A percentile compares a stretch with the other conserved stretches of the same genome.
phyloP scores from a whole-genome alignment of 1,140 invertebrate species.

The Cepaea nemoralis region DNA sequence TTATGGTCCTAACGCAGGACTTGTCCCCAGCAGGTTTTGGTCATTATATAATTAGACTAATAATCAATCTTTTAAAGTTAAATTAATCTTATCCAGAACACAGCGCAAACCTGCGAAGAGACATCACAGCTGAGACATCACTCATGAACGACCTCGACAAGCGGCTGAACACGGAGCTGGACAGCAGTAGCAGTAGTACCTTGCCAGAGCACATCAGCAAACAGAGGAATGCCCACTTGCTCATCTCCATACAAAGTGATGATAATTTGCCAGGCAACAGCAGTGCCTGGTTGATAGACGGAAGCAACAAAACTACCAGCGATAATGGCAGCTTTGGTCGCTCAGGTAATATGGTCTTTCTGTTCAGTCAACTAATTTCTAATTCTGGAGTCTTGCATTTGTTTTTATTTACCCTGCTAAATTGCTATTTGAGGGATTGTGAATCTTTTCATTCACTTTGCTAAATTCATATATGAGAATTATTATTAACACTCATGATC shows the following conservation, averaged over 20 bases:
- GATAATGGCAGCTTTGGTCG: conserved; percentile 56
- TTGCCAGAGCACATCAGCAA: conserved; percentile 53
- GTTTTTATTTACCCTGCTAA: too few relatives aligned
- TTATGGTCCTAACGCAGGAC: too few relatives aligned
- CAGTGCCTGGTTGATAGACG: conserved; percentile 51
- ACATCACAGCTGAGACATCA: conserved; percentile 69
- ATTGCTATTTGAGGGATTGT: too few relatives aligned
- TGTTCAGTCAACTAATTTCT: too few relatives aligned
- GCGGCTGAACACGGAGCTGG: conserved; percentile 60
- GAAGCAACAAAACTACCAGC: conserved; percentile 62
- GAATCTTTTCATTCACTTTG: too few relatives aligned
- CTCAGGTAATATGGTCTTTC: conserved; percentile 30
- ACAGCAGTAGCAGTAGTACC: conserved; percentile 53
- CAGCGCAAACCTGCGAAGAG: conserved; percentile 64
- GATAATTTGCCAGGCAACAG: conserved; percentile 59
- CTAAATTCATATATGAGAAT: too few relatives aligned
- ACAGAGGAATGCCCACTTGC: conserved; percentile 61
- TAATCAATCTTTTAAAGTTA: too few relatives aligned
- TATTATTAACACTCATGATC: too few relatives aligned
- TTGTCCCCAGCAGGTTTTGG: too few relatives aligned
- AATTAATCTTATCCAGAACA: conserved; percentile 49
- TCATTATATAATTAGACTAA: too few relatives aligned
- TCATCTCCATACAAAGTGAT: conserved; percentile 60
- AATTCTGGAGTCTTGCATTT: too few relatives aligned
- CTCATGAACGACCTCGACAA: conserved; percentile 71